These are phyloP conservation scores for Papio anubis DNA, from an alignment of 2,113 vertebrate genomes.

Conservation along the genomic window DNA sequence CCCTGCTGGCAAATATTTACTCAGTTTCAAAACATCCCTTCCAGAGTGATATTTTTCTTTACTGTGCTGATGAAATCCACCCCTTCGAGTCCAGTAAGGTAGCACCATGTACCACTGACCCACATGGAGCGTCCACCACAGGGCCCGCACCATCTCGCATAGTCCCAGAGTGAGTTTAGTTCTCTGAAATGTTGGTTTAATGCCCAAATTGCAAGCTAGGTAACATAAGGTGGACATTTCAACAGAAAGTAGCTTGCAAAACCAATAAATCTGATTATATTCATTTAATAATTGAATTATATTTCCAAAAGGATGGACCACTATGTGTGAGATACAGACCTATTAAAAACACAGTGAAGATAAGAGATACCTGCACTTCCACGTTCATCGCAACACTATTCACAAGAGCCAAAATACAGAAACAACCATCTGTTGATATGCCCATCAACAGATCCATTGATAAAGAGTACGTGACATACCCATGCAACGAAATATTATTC, in stretches of 20 bases:
- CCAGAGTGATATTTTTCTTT: slow-evolving; percentile 19
- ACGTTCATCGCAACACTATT: neutral
- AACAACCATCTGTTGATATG: neutral
- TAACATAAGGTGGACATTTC: neutral
- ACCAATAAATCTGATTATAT: neutral
- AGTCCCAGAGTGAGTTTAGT: neutral
- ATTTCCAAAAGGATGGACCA: slow-evolving; percentile 23
- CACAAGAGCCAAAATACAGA: neutral
- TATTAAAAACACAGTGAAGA: neutral
- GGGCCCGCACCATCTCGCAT: neutral
- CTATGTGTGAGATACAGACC: neutral
- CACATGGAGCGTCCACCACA: neutral
- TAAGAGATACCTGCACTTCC: neutral
- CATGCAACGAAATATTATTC: neutral
- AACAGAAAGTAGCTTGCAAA: neutral
- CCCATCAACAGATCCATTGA: neutral
- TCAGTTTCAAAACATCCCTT: slow-evolving; percentile 17
- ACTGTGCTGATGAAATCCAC: neutral
- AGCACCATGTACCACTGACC: neutral
- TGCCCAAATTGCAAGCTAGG: neutral
- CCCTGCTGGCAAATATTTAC: neutral
- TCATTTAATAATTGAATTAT: neutral
- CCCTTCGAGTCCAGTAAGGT: neutral
- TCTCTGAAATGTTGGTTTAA: neutral
- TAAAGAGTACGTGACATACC: neutral